Percentiles rank a stretch among this genome's conserved stretches.
phyloP scores from a whole-genome alignment of 2,797 vertebrate species.

The Sebastes alutus region DNA sequence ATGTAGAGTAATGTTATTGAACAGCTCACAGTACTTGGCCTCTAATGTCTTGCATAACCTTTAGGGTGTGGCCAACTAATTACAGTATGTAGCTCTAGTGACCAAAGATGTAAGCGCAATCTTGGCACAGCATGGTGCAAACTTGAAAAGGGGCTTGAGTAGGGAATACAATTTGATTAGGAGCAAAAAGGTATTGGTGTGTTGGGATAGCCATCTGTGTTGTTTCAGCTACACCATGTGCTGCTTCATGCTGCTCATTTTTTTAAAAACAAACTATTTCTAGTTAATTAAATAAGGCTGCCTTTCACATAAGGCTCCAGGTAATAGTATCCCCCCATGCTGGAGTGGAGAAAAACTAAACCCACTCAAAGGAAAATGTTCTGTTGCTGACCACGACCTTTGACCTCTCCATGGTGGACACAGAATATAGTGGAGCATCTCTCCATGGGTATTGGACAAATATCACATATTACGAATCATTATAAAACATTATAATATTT shows the following conservation, averaged over 20 bases:
- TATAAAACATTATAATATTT: background rate
- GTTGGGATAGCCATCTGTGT: background rate
- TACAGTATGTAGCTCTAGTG: background rate
- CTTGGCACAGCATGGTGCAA: background rate
- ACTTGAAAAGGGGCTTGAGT: background rate
- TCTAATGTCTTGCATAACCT: background rate
- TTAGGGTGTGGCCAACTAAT: background rate
- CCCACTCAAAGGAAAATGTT: background rate
- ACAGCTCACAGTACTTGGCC: background rate
- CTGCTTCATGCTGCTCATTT: background rate
- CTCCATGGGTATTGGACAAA: background rate
- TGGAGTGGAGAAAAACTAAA: background rate
- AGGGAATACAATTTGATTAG: background rate
- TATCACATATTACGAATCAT: background rate
- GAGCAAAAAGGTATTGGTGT: background rate
- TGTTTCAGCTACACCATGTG: background rate
- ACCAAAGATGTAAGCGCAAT: background rate
- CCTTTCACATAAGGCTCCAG: background rate
- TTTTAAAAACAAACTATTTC: background rate
- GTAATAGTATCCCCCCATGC: background rate
- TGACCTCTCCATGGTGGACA: background rate
- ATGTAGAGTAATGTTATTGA: background rate
- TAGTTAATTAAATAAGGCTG: background rate
- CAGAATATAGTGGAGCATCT: background rate
- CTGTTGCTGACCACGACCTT: conserved; percentile 7